phyloP scores from a whole-genome alignment of 2,113 vertebrate genomes.

The Ardeotis arabs region DNA sequence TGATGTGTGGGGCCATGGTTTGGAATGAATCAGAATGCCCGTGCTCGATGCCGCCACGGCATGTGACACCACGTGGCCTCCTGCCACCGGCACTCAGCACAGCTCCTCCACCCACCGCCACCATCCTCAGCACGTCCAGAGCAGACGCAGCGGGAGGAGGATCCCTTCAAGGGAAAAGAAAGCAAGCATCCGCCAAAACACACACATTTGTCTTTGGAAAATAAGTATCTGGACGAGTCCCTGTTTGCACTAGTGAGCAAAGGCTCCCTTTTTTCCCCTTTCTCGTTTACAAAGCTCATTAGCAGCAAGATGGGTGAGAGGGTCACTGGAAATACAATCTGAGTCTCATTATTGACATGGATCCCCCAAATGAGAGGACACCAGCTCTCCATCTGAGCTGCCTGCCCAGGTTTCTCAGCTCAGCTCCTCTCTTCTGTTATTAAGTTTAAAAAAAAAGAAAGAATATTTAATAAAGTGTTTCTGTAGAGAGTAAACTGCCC shows the following conservation, averaged over 20 bases:
- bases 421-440: not conserved
- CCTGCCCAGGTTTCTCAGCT: not conserved
- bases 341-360: not conserved
- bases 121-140: rapidly evolving
- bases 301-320: not conserved
- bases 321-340: not conserved
- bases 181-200: not conserved
- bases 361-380: not conserved
- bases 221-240: not conserved
- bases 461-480: slow-evolving; percentile 38
- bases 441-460: not conserved
- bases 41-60: rapidly evolving
- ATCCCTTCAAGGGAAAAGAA: not conserved
- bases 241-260: not conserved
- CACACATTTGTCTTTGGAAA: not conserved
- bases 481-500: slow-evolving; percentile 15
- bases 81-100: not conserved
- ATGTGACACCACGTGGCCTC: rapidly evolving
- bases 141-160: rapidly evolving
- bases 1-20: rapidly evolving
- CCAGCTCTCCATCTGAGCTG: not conserved
- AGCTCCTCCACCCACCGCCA: not conserved
- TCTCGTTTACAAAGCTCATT: not conserved
- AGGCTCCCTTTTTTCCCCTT: not conserved
- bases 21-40: rapidly evolving